A percentile compares a stretch with the other conserved stretches of the same genome.
These are phyloP conservation scores for Fragum fragum DNA, from an alignment of 2,888 invertebrate genomes.

Conservation along the genomic window DNA sequence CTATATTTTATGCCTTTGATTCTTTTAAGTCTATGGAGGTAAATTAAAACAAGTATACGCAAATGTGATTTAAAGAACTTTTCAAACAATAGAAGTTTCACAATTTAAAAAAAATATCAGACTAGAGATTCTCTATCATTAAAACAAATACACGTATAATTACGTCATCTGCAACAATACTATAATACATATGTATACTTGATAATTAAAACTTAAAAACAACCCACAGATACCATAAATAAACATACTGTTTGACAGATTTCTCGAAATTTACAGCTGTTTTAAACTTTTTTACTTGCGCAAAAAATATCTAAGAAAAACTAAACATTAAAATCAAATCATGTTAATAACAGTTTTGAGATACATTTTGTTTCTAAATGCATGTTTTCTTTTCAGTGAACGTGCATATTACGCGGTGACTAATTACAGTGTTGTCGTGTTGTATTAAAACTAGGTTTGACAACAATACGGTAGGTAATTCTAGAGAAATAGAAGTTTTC, in stretches of 20 bases:
- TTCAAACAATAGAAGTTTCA: no score
- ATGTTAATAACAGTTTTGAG: background rate
- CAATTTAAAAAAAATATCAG: background rate
- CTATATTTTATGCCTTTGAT: no score
- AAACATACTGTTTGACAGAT: background rate
- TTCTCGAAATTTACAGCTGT: background rate
- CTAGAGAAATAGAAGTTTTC: background rate
- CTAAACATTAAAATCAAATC: constrained; percentile 28
- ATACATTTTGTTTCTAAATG: background rate
- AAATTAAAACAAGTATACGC: no score
- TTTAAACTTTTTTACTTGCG: background rate
- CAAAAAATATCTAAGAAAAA: background rate
- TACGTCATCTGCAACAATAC: background rate
- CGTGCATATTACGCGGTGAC: constrained; percentile 21
- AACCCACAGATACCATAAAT: background rate
- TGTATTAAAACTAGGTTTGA: background rate
- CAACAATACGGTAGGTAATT: background rate
- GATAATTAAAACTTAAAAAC: background rate
- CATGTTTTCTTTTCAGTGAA: constrained; percentile 6
- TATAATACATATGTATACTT: background rate
- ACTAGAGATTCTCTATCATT: background rate
- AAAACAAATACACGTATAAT: background rate
- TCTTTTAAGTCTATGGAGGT: no score
- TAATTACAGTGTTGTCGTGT: background rate
- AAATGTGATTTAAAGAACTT: no score